Evolutionary conservation across 2,113 vertebrate species (phyloP).

Genomic region (Campylorhamphus procurvoides): DNA sequence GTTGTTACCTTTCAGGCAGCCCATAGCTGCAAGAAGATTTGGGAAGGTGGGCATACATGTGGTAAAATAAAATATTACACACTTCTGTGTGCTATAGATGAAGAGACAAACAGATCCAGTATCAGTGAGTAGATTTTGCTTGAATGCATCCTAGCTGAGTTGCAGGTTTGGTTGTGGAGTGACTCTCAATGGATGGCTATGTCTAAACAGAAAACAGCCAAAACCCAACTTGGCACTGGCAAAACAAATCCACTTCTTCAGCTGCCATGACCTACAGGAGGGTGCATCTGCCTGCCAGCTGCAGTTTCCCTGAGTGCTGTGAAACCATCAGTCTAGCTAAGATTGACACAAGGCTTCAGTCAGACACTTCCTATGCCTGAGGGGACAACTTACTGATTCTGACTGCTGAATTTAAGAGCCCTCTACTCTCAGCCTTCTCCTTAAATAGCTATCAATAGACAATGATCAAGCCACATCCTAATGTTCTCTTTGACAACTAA

Average conservation of each 20-base stretch:
- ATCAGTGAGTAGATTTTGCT: neutral
- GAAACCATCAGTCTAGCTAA: neutral
- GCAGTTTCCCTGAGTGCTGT: neutral
- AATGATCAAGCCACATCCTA: neutral
- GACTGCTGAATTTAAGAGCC: neutral
- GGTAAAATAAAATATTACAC: neutral
- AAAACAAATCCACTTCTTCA: neutral
- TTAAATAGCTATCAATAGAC: neutral
- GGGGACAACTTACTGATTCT: neutral
- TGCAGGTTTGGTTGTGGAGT: neutral
- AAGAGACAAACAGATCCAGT: neutral
- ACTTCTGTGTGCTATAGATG: neutral
- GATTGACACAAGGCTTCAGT: neutral
- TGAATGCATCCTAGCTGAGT: neutral
- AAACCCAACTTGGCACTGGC: neutral
- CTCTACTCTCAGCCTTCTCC: neutral
- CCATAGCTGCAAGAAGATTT: neutral
- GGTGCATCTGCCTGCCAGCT: neutral
- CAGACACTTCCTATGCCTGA: neutral
- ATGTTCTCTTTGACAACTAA: neutral
- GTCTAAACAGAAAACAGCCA: neutral
- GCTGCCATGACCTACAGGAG: rapidly evolving
- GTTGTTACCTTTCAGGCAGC: neutral
- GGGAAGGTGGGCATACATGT: neutral
- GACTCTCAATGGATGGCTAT: neutral